A percentile compares a stretch with the other conserved stretches of the same genome.
These are phyloP conservation scores for Cavia porcellus DNA, from an alignment of 2,113 vertebrate species.

Conservation along the genomic window DNA sequence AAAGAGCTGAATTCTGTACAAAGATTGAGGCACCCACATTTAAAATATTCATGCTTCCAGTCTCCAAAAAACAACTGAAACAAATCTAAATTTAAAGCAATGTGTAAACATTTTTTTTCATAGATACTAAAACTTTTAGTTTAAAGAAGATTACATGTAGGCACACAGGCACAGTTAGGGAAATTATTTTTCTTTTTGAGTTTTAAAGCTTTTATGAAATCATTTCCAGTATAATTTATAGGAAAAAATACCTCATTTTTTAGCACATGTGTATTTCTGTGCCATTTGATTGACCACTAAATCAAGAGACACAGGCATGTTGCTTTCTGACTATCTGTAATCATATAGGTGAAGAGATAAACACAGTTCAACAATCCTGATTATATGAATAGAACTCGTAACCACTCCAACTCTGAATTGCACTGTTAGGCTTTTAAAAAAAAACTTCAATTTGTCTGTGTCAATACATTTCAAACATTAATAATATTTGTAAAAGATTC, in stretches of 20 bases:
- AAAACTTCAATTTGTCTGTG: not conserved
- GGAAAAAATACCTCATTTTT: not conserved
- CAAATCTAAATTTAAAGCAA: not conserved
- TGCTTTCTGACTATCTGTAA: slow-evolving; percentile 6
- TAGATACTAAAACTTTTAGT: not conserved
- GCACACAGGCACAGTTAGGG: not conserved
- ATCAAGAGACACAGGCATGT: not conserved
- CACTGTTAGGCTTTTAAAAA: not conserved
- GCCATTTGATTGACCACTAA: not conserved
- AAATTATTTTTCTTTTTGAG: slow-evolving; percentile 22
- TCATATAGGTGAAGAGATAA: not conserved
- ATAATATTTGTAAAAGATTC: not conserved
- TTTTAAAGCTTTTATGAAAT: slow-evolving; percentile 30
- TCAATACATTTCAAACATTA: not conserved
- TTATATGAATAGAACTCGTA: slow-evolving; percentile 6
- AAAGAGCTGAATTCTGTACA: not conserved
- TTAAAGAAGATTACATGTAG: not conserved
- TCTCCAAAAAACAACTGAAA: not conserved
- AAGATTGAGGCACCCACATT: not conserved
- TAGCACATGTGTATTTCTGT: not conserved
- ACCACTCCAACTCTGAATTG: not conserved
- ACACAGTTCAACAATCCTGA: not conserved
- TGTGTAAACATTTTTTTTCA: not conserved
- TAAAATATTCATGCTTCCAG: not conserved
- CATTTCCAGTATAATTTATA: not conserved